These are phyloP conservation scores for Eulemur rubriventer DNA, from an alignment of 2,797 vertebrate genomes.

Conservation along the genomic window DNA sequence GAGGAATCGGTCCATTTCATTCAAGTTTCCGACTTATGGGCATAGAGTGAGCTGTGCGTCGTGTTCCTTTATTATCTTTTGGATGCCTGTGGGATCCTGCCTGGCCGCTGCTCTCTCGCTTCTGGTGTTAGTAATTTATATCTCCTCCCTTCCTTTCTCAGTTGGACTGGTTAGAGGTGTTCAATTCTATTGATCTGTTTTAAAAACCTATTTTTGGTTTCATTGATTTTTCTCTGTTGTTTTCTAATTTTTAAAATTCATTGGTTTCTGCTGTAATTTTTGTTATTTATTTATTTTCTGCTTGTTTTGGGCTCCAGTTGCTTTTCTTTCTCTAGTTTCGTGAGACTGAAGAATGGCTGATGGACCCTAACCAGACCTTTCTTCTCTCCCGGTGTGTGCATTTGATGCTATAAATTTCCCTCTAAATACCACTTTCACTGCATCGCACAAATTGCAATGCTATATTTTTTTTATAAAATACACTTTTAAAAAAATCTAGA, in stretches of 20 bases:
- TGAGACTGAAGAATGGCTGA: not conserved
- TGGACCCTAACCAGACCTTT: not conserved
- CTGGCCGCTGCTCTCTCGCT: not conserved
- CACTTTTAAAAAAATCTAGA: not conserved
- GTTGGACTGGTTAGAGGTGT: not conserved
- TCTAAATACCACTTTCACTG: not conserved
- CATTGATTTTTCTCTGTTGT: not conserved
- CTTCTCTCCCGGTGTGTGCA: not conserved
- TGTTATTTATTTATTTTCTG: not conserved
- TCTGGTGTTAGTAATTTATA: rapidly evolving
- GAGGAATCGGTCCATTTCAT: not conserved
- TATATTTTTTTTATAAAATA: not conserved
- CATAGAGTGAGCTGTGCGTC: rapidly evolving
- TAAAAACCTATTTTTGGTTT: not conserved
- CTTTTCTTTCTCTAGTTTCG: not conserved
- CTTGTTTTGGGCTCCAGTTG: not conserved
- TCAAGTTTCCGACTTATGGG: not conserved
- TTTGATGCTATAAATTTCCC: not conserved
- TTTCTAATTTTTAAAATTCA: not conserved
- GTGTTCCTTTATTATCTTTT: not conserved
- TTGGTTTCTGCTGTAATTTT: not conserved
- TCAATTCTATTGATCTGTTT: not conserved
- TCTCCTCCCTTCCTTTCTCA: not conserved
- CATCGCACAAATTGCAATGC: not conserved
- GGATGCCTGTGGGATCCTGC: rapidly evolving